A percentile compares a stretch with the other conserved stretches of the same genome.
Conservation (phyloP, 2,797 vertebrate genomes). For the Rhodeus uyekii region DNA sequence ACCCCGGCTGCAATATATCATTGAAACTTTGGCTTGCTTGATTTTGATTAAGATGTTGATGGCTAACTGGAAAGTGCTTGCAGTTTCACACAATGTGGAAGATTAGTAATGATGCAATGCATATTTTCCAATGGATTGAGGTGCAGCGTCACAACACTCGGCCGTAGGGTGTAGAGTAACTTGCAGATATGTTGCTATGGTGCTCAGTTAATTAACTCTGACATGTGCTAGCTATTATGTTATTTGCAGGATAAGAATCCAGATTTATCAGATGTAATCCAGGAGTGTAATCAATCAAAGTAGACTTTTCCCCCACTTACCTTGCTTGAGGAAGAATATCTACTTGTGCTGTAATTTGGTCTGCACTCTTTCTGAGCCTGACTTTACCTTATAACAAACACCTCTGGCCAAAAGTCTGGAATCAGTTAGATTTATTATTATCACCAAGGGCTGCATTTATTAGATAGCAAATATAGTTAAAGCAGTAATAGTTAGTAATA, state of each 20-base stretch:
- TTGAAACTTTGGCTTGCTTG: constrained; percentile 60
- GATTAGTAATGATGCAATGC: constrained; percentile 4
- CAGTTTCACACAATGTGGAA: background rate
- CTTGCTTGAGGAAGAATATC: background rate
- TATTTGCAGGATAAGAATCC: background rate
- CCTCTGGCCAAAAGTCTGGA: background rate
- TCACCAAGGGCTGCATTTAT: background rate
- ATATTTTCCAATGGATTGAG: background rate
- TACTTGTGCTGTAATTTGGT: background rate
- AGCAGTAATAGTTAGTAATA: background rate
- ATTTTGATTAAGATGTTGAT: constrained; percentile 38
- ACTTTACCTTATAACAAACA: background rate
- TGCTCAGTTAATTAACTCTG: constrained; percentile 9
- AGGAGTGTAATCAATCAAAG: background rate
- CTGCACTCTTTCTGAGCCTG: background rate
- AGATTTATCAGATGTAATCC: background rate
- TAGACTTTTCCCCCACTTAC: background rate
- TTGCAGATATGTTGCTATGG: constrained; percentile 5
- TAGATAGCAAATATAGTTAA: background rate
- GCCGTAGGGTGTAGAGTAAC: background rate
- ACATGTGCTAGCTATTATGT: constrained; percentile 3
- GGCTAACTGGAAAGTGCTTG: constrained; percentile 1
- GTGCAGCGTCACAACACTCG: background rate
- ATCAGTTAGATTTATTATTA: background rate
- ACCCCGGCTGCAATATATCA: constrained; percentile 72